Evolutionary conservation across 2,113 vertebrate species (phyloP), one percentile per base, ranked within the genome.

Genomic region (Menura novaehollandiae): DNA sequence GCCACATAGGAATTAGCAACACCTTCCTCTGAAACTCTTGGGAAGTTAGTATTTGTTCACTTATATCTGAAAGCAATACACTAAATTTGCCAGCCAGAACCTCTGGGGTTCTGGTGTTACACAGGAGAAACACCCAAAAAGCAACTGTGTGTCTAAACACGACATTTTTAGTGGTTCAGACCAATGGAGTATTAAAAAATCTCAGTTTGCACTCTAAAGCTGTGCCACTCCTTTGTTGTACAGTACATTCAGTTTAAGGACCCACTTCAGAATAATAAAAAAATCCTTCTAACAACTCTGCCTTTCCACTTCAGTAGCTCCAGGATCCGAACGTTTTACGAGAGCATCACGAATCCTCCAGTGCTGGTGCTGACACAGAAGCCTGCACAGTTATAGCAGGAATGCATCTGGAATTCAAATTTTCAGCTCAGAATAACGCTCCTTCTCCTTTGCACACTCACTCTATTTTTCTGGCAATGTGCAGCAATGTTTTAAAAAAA

Each of bases 361-460:
- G 64, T 0, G 0, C 7, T 49, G 47, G 24, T 73, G 43, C 46
- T 72, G 83, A 72, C 52, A 41, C 43, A 74, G 53, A 85, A 89
- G 55, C 19, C 76, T 72, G 60, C 2, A 5, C 14, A 32, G 52
- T 75, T 78, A 73, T 0, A 82, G 47, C 64, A 92, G 49, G 94
- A 68, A 81, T 5, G 74, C 91, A 94, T 95, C 94, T 97, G 95
- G 97, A 98, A 97, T 95, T 94, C 53, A 51, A 91, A 93, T 93
- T 72, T 86, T 30, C 63, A 91, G 80, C 76, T 75, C 79, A 77
- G 87, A 94, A 19, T 64, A 91, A 93, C 13, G 43, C 73, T 58
- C 71, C 69, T 81, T 85, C 91, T 93, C 68, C 88, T 84, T 86
- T 77, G 76, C 89, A 93, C 77, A 88, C 80, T 94, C 89, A 47